phyloP scores from a whole-genome alignment of 2,888 invertebrate species.

The Dascillus cervinus region DNA sequence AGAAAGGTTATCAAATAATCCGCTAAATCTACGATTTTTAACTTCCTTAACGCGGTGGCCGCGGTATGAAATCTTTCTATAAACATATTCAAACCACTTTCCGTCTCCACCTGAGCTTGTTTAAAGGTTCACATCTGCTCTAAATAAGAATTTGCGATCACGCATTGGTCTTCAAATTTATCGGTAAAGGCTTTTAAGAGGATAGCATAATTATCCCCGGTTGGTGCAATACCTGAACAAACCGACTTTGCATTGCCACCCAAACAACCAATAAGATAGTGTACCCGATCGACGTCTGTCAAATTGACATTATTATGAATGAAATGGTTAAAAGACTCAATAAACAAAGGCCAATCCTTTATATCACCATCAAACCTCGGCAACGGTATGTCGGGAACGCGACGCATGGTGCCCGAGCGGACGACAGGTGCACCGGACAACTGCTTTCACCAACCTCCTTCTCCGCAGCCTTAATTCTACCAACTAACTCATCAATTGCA shows the following conservation, averaged over 20 bases:
- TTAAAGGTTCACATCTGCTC: no score
- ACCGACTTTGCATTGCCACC: not conserved
- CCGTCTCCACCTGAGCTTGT: not conserved
- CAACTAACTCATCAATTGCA: no score
- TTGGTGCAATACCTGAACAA: constrained; percentile 4
- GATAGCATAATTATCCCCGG: not conserved
- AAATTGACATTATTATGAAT: constrained; percentile 2
- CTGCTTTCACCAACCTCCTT: no score
- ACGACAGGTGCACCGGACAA: no score
- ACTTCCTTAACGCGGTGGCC: not conserved
- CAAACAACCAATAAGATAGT: constrained; percentile 1
- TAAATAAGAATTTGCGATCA: constrained; percentile 1
- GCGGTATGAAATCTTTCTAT: not conserved
- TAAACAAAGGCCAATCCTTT: constrained; percentile 4
- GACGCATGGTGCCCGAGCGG: no score
- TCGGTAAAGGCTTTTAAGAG: constrained; percentile 1
- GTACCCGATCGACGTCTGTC: not conserved
- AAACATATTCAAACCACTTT: not conserved
- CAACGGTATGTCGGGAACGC: constrained; percentile 1
- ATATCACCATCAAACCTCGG: constrained; percentile 1
- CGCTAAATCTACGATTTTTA: not conserved
- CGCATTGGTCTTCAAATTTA: constrained; percentile 1
- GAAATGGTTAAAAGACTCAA: constrained; percentile 2
- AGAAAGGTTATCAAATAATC: not conserved
- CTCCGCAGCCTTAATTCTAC: no score